Conservation (phyloP, 92 coral and sea anemone species). For the Metridium senile region DNA sequence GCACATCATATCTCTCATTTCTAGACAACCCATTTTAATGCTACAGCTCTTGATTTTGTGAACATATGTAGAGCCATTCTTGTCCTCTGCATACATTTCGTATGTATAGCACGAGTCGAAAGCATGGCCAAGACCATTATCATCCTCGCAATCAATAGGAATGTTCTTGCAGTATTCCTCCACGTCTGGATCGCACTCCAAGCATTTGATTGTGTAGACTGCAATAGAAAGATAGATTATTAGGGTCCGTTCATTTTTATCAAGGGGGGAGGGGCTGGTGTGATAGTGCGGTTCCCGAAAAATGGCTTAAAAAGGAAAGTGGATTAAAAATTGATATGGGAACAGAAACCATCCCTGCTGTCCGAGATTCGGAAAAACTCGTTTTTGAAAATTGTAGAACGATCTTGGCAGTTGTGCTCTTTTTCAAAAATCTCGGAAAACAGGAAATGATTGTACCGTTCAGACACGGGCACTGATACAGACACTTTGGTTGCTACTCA, state of each 20-base stretch:
- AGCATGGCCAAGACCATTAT: conserved; percentile 15
- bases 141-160: conserved; percentile 23
- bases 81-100: neutral
- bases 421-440: too few species aligned
- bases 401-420: too few species aligned
- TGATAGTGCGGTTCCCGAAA: too few species aligned
- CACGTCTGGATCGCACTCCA: conserved; percentile 18
- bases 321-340: too few species aligned
- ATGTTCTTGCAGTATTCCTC: conserved; percentile 14
- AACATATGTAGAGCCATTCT: conserved; percentile 4
- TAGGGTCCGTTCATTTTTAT: neutral
- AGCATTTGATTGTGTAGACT: conserved; percentile 26
- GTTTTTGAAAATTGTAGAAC: too few species aligned
- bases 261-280: neutral
- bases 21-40: conserved; percentile 16
- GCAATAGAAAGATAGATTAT: neutral
- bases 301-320: neutral
- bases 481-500: too few species aligned
- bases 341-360: too few species aligned
- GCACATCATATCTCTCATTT: conserved; percentile 14
- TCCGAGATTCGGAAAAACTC: too few species aligned
- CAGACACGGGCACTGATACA: too few species aligned
- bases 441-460: too few species aligned
- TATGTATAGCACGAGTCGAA: conserved; percentile 41
- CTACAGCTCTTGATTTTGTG: conserved; percentile 30